Conservation (phyloP, 2,797 vertebrate species). For the Lagocephalus sceleratus region DNA sequence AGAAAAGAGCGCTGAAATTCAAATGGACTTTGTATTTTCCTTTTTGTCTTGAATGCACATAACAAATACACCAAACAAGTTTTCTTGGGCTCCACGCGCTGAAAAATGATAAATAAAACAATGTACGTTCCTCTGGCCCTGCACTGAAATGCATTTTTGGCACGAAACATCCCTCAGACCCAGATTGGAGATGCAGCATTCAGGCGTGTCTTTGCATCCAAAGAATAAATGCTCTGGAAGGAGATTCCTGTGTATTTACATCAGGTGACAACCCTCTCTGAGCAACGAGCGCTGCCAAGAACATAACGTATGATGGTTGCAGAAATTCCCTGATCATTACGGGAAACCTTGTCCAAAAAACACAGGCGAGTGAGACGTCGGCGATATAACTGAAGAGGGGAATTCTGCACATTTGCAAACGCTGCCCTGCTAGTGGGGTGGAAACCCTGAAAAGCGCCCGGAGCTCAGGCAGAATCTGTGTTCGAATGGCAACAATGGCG, state of each 20-base stretch:
- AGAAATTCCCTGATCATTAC: too few relatives aligned
- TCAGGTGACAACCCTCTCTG: background rate
- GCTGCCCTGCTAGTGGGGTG: too few relatives aligned
- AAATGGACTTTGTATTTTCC: background rate
- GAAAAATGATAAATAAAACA: constrained; percentile 69
- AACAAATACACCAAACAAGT: constrained; percentile 57
- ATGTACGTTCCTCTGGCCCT: constrained; percentile 65
- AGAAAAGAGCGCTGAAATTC: background rate
- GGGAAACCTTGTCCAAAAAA: too few relatives aligned
- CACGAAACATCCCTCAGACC: background rate
- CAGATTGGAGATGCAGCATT: constrained; percentile 9
- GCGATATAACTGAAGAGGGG: too few relatives aligned
- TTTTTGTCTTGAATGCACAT: too few relatives aligned
- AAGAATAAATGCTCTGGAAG: background rate
- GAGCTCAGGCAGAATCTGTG: too few relatives aligned
- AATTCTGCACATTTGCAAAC: too few relatives aligned
- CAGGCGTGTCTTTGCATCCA: constrained; percentile 1
- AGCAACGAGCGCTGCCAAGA: background rate
- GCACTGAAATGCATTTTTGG: constrained; percentile 14
- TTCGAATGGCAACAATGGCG: too few relatives aligned
- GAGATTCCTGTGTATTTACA: background rate
- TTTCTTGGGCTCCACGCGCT: constrained; percentile 53
- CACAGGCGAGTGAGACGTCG: too few relatives aligned
- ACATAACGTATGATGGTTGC: too few relatives aligned
- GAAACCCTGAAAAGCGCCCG: too few relatives aligned